phyloP scores from a whole-genome alignment of 1,140 invertebrate genomes.

The Rhizoglyphus robini region DNA sequence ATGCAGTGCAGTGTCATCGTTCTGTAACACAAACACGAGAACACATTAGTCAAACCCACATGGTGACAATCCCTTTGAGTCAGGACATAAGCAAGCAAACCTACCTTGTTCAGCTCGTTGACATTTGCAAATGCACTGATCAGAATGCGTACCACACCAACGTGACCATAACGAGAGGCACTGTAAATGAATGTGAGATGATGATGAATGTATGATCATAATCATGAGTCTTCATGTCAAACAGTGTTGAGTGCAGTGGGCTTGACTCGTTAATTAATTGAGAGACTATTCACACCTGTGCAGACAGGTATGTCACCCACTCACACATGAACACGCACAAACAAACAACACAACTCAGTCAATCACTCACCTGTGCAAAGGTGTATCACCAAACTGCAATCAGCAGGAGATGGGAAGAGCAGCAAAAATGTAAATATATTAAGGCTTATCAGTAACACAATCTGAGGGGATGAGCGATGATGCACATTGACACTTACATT shows the following conservation, averaged over 20 bases:
- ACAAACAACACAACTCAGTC: conserved; percentile 59
- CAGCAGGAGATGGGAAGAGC: not conserved
- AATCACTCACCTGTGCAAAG: conserved; percentile 12
- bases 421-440: not conserved
- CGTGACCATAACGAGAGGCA: conserved; percentile 81
- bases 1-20: conserved; percentile 84
- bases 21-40: conserved; percentile 40
- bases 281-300: too few species aligned
- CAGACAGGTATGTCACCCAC: too few species aligned
- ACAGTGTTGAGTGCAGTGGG: not conserved
- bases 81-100: not conserved
- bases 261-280: too few species aligned
- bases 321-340: too few species aligned
- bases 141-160: conserved; percentile 81
- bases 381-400: conserved; percentile 20
- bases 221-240: not conserved
- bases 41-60: not conserved
- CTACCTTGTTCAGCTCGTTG: conserved; percentile 76
- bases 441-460: not conserved
- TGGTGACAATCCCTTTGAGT: not conserved
- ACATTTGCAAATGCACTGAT: conserved; percentile 74
- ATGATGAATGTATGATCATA: not conserved
- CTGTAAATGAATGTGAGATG: conserved; percentile 42
- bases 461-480: not conserved
- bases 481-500: conserved; percentile 52